These are phyloP conservation scores for Euborellia annulipes DNA, from an alignment of 1,140 invertebrate species.

Conservation along the genomic window DNA sequence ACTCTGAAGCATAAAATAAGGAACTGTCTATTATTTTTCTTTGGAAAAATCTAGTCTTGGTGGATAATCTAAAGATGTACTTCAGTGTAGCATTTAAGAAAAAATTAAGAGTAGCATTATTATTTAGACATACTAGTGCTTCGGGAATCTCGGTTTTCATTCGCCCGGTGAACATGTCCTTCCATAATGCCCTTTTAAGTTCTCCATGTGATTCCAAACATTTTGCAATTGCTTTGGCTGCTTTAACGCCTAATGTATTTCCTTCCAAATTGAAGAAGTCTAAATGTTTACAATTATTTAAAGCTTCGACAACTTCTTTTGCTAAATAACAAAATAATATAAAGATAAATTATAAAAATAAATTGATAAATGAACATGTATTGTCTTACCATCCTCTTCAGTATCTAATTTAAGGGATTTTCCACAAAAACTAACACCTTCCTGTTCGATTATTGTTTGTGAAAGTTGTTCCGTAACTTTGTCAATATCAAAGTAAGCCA, in stretches of 20 bases:
- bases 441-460: neutral
- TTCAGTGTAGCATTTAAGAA: too few species aligned
- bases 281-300: constrained; percentile 40
- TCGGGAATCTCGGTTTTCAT: constrained; percentile 89
- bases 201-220: constrained; percentile 56
- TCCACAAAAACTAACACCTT: constrained; percentile 47
- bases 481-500: constrained; percentile 9
- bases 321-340: constrained; percentile 31
- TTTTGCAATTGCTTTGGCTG: constrained; percentile 68
- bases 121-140: constrained; percentile 59
- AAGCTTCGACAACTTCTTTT: constrained; percentile 42
- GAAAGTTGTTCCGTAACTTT: constrained; percentile 7
- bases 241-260: constrained; percentile 82
- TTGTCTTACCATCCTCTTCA: constrained; percentile 48
- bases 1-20: too few species aligned
- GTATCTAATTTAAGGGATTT: constrained; percentile 46
- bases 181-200: constrained; percentile 76
- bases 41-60: too few species aligned
- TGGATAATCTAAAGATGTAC: too few species aligned
- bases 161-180: constrained; percentile 90
- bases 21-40: too few species aligned
- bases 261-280: constrained; percentile 74
- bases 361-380: too few species aligned
- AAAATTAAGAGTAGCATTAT: too few species aligned
- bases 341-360: constrained; percentile 4